Percentiles rank a stretch among this genome's conserved stretches.
Evolutionary conservation across 1,140 invertebrate species (phyloP).

Genomic region (Euglossa dilemma): DNA sequence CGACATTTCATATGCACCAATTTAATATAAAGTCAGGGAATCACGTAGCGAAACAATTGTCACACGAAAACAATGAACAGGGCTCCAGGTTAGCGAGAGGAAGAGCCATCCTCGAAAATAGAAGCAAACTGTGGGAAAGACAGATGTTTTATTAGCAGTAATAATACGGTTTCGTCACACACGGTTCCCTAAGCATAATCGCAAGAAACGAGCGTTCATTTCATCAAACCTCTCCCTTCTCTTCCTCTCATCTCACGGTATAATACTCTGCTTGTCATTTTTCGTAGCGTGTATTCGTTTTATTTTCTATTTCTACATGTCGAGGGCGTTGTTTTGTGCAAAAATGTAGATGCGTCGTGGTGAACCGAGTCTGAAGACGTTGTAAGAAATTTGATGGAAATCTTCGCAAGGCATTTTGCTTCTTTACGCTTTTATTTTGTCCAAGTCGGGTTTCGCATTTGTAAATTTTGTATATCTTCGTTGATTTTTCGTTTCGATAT

Average conservation of each 20-base stretch:
- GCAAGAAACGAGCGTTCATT: neutral
- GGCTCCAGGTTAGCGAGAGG: conserved; percentile 8
- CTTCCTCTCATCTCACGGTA: no score
- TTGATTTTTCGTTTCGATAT: neutral
- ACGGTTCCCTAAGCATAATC: conserved; percentile 10
- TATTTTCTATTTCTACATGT: neutral
- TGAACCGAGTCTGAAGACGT: neutral
- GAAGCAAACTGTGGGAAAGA: neutral
- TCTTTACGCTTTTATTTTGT: neutral
- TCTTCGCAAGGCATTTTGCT: neutral
- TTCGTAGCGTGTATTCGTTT: conserved; percentile 1
- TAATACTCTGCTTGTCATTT: neutral
- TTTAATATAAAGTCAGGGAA: neutral
- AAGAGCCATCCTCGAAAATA: neutral
- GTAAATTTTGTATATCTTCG: neutral
- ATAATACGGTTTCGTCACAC: conserved; percentile 1
- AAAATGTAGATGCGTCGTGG: conserved; percentile 1
- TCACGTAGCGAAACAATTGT: neutral
- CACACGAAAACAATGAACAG: neutral
- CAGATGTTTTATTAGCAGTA: neutral
- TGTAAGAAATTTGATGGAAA: neutral
- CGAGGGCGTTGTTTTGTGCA: neutral
- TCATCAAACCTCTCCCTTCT: neutral
- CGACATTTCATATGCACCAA: no score
- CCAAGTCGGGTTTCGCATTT: no score